Evolutionary conservation across 2,113 vertebrate species (phyloP).

Genomic region (Opisthocomus hoazin): DNA sequence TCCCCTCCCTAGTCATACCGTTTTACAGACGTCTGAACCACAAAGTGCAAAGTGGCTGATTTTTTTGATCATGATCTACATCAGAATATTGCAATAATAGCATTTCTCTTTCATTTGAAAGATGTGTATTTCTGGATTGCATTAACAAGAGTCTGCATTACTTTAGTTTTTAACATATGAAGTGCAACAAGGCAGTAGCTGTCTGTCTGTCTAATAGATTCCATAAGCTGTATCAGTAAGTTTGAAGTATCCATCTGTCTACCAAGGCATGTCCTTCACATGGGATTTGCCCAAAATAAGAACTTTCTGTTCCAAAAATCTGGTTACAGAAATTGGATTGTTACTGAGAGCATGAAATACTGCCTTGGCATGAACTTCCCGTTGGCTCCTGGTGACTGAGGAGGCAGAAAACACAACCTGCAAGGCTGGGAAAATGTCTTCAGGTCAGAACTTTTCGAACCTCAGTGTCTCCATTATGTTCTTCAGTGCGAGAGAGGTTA

Average conservation of each 20-base stretch:
- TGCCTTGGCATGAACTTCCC: not conserved
- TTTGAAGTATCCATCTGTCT: constrained; percentile 9
- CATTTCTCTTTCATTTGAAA: not conserved
- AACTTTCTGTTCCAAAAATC: not conserved
- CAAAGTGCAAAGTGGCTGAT: not conserved
- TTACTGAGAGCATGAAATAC: not conserved
- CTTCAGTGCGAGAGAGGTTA: not conserved
- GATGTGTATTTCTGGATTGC: not conserved
- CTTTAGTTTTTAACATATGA: not conserved
- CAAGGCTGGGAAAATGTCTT: not conserved
- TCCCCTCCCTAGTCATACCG: not conserved
- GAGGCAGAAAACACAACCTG: not conserved
- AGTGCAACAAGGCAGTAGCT: not conserved
- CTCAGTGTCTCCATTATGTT: not conserved
- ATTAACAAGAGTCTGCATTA: not conserved
- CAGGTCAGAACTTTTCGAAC: not conserved
- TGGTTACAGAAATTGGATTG: not conserved
- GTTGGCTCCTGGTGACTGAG: not conserved
- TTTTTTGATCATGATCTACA: not conserved
- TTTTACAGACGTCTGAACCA: not conserved
- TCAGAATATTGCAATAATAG: not conserved
- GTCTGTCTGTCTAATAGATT: not conserved
- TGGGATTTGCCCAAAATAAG: not conserved
- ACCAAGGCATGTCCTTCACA: not conserved
- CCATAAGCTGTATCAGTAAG: not conserved